Conservation (phyloP, 2,113 vertebrate genomes). For the Thryonomys swinderianus region DNA sequence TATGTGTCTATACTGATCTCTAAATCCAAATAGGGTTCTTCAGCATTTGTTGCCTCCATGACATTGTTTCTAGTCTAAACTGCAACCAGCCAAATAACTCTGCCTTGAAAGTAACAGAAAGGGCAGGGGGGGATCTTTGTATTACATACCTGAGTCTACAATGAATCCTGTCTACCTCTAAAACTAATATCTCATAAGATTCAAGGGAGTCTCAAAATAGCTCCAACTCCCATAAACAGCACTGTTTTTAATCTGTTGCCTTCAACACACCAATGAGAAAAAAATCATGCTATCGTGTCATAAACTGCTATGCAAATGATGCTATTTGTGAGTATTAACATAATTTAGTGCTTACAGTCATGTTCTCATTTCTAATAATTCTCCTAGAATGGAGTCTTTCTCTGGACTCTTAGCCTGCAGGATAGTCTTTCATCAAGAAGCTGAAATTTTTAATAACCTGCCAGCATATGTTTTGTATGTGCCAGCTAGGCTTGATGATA, state of each 20-base stretch:
- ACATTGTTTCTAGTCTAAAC: conserved; percentile 32
- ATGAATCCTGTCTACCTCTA: conserved; percentile 23
- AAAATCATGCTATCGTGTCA: conserved; percentile 83
- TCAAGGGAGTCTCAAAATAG: conserved; percentile 66
- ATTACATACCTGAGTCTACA: conserved; percentile 34
- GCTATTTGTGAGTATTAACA: conserved; percentile 92
- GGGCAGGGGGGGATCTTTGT: background rate
- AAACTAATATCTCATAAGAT: conserved; percentile 67
- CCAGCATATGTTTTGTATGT: conserved; percentile 87
- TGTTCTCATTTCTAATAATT: conserved; percentile 91
- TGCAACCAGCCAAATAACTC: background rate
- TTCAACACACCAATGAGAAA: conserved; percentile 82
- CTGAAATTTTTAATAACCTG: conserved; percentile 92
- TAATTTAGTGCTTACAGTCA: conserved; percentile 93
- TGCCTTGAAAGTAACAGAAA: background rate
- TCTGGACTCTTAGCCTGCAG: conserved; percentile 90
- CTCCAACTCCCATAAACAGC: conserved; percentile 71
- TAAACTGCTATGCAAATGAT: conserved; percentile 91
- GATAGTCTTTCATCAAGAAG: conserved; percentile 92
- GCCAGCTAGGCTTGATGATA: conserved; percentile 84
- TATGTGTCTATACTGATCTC: background rate
- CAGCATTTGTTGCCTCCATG: background rate
- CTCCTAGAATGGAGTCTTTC: conserved; percentile 88
- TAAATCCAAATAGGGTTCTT: background rate
- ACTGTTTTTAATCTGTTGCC: conserved; percentile 86